Conservation (phyloP, 2,797 vertebrate species). For the Coccyzus lansbergi region DNA sequence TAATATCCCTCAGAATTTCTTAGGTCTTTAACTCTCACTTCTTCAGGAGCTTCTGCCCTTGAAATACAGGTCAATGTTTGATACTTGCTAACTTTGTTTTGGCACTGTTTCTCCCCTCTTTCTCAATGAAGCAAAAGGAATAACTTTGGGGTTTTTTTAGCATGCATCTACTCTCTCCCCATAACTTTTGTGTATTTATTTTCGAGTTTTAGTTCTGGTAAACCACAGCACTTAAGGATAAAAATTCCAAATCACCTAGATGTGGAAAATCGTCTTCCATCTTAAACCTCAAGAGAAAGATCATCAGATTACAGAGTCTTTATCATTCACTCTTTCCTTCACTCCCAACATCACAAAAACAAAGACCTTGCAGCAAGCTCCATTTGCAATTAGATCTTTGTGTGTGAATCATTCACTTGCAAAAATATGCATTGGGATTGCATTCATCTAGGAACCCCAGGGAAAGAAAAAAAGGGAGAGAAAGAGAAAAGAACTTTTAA, state of each 20-base stretch:
- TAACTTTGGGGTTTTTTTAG: background rate
- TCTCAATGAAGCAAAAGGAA: background rate
- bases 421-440: background rate
- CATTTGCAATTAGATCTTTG: constrained; percentile 6
- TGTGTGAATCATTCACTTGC: background rate
- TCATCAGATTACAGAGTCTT: background rate
- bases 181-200: background rate
- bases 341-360: background rate
- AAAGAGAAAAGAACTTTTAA: background rate
- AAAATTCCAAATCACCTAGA: background rate
- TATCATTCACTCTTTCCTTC: background rate
- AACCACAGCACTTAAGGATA: background rate
- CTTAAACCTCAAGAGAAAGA: background rate
- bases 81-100: background rate
- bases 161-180: background rate
- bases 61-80: background rate
- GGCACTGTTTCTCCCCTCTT: background rate
- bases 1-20: background rate
- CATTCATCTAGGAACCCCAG: background rate
- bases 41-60: background rate
- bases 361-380: background rate
- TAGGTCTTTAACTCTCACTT: background rate
- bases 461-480: background rate
- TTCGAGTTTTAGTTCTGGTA: background rate
- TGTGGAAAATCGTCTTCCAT: background rate